phyloP scores from a whole-genome alignment of 2,888 invertebrate species.

The Gari tellinella region DNA sequence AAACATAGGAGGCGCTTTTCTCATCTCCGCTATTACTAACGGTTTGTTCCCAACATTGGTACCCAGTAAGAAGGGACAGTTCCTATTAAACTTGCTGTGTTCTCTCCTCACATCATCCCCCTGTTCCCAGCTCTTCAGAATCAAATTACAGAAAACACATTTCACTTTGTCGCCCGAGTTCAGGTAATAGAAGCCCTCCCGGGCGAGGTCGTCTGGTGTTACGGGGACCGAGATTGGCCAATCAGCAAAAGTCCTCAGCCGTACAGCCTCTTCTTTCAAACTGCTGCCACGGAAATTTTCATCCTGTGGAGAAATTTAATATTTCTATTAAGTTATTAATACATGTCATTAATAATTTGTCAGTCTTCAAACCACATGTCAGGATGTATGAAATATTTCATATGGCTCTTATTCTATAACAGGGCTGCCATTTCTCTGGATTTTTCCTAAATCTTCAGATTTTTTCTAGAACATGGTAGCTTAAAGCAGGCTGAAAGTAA shows the following conservation, averaged over 20 bases:
- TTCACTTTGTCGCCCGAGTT: slow-evolving; percentile 54
- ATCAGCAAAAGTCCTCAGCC: slow-evolving; percentile 50
- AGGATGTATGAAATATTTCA: no score
- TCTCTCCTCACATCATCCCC: slow-evolving; percentile 55
- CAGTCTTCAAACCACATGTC: no score
- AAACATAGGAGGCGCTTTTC: slow-evolving; percentile 36
- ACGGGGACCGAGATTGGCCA: slow-evolving; percentile 55
- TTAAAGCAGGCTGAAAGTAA: no score
- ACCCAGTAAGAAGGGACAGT: slow-evolving; percentile 54
- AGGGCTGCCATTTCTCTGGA: no score
- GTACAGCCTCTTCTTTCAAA: slow-evolving; percentile 45
- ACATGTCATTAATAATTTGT: no score
- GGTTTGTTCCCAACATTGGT: slow-evolving; percentile 56
- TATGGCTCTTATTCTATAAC: no score
- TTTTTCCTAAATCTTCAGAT: no score
- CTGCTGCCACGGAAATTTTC: slow-evolving; percentile 21
- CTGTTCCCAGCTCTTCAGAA: slow-evolving; percentile 59
- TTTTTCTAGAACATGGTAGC: no score
- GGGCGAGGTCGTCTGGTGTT: slow-evolving; percentile 50
- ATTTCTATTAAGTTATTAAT: no score
- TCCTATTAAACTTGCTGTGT: slow-evolving; percentile 51
- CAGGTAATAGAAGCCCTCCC: slow-evolving; percentile 60
- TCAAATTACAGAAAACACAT: slow-evolving; percentile 61
- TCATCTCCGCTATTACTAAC: not conserved
- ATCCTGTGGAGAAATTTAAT: slow-evolving; percentile 38